Evolutionary conservation across 1,140 invertebrate species (phyloP).

Genomic region (Brachystomella parvula): DNA sequence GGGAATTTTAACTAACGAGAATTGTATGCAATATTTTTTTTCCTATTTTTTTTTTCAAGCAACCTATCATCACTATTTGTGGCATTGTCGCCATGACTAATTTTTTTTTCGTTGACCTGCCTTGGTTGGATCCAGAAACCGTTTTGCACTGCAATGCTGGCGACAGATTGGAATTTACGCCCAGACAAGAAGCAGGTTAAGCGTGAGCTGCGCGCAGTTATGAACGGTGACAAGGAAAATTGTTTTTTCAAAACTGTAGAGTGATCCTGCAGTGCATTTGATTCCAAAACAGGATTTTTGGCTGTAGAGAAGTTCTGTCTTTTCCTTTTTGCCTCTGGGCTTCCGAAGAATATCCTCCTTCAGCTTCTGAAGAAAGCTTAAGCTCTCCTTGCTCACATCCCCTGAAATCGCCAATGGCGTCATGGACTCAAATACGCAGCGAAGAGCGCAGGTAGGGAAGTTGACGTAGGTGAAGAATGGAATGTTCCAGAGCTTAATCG

Average conservation of each 20-base stretch:
- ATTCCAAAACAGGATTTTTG: neutral
- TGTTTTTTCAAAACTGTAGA: slow-evolving; percentile 16
- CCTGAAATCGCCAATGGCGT: neutral
- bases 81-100: no score
- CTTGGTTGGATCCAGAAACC: no score
- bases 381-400: neutral
- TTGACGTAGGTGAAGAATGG: neutral
- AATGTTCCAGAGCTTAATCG: neutral
- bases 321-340: neutral
- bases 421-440: neutral
- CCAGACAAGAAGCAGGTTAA: neutral
- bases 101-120: no score
- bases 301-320: neutral
- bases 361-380: neutral
- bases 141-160: no score
- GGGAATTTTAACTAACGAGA: neutral
- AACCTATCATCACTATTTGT: no score
- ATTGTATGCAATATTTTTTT: neutral
- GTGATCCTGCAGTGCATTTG: slow-evolving; percentile 12
- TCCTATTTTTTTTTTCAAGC: neutral
- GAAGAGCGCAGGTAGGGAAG: neutral
- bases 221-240: slow-evolving; percentile 10
- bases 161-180: no score
- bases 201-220: slow-evolving; percentile 13
- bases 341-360: neutral